Evolutionary conservation across 2,888 invertebrate species (phyloP).

Genomic region (Zygaena filipendulae): DNA sequence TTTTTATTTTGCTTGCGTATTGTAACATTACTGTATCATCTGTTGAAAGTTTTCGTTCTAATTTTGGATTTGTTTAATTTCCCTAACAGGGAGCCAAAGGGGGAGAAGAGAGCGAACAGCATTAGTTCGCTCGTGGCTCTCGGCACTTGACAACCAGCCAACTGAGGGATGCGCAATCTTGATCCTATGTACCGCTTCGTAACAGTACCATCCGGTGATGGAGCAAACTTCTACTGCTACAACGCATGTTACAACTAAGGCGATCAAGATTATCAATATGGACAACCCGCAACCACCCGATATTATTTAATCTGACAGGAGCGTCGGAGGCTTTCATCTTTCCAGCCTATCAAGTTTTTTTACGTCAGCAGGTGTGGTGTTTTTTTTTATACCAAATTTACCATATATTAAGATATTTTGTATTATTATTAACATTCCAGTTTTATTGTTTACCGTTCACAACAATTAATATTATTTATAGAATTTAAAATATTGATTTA

Average conservation of each 20-base stretch:
- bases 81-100: slow-evolving; percentile 78
- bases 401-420: slow-evolving; percentile 45
- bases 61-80: slow-evolving; percentile 1
- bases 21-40: too few species aligned
- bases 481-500: too few species aligned
- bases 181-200: slow-evolving; percentile 53
- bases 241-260: slow-evolving; percentile 26
- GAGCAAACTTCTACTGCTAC: slow-evolving; percentile 27
- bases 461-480: slow-evolving; percentile 43
- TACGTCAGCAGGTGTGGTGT: slow-evolving; percentile 48
- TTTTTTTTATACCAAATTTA: slow-evolving; percentile 60
- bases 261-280: slow-evolving; percentile 32
- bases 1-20: not conserved
- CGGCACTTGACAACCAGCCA: slow-evolving; percentile 75
- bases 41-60: too few species aligned
- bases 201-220: slow-evolving; percentile 30
- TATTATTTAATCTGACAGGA: too few species aligned
- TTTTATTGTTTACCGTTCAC: slow-evolving; percentile 54
- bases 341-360: too few species aligned
- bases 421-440: slow-evolving; percentile 65
- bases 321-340: slow-evolving; percentile 33
- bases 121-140: slow-evolving; percentile 83
- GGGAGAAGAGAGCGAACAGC: slow-evolving; percentile 89
- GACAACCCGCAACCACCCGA: slow-evolving; percentile 16
- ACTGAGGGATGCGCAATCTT: slow-evolving; percentile 60